phyloP scores from a whole-genome alignment of 1,140 invertebrate genomes.

The Brachionus asplanchnoidis region DNA sequence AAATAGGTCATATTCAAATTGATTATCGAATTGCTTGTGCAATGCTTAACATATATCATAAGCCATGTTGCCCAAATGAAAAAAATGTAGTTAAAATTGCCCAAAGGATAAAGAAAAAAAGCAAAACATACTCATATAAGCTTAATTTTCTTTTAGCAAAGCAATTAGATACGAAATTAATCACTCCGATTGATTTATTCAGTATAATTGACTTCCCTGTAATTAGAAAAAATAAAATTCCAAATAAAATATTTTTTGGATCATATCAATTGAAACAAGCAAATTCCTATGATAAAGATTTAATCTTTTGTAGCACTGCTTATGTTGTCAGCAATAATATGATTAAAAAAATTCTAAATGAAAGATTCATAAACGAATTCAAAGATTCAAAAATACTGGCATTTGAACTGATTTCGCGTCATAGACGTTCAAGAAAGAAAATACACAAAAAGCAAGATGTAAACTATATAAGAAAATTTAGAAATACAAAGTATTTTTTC shows the following conservation, averaged over 20 bases:
- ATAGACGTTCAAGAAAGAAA: neutral
- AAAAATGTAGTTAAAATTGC: neutral
- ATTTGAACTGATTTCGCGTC: neutral
- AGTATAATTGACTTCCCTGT: neutral
- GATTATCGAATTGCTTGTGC: conserved; percentile 17
- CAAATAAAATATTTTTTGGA: neutral
- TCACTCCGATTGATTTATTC: neutral
- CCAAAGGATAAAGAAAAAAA: neutral
- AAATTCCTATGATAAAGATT: neutral
- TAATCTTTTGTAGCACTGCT: neutral
- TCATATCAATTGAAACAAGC: conserved; percentile 15
- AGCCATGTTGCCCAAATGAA: neutral
- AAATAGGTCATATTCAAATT: conserved; percentile 10
- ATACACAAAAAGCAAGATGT: neutral
- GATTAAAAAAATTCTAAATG: neutral
- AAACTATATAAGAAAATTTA: neutral
- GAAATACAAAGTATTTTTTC: conserved; percentile 12
- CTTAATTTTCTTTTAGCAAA: neutral
- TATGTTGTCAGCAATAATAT: neutral
- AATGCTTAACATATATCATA: neutral
- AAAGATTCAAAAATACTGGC: neutral
- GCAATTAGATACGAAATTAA: conserved; percentile 3
- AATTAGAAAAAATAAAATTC: neutral
- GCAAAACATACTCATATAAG: neutral
- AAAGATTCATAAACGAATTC: neutral